Percentiles rank a stretch among this genome's conserved stretches.
Conservation (phyloP, 2,797 vertebrate genomes). For the Acipenser transmontanus region DNA sequence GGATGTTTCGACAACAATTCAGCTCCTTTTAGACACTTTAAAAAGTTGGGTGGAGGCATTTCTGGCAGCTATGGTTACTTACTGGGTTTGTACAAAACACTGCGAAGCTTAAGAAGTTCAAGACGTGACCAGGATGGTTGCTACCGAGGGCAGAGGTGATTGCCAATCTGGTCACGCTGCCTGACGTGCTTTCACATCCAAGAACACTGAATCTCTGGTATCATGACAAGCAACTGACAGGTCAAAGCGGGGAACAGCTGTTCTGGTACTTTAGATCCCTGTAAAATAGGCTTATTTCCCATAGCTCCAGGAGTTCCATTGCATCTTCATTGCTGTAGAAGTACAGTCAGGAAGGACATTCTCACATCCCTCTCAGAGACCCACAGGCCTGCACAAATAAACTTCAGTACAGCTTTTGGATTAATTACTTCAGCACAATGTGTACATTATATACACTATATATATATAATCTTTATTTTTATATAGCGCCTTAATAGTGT, state of each 20-base stretch:
- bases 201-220: no score
- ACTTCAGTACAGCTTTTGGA: background rate
- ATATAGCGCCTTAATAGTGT: no score
- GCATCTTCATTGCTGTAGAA: background rate
- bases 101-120: background rate
- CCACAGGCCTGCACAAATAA: background rate
- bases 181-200: no score
- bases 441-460: no score
- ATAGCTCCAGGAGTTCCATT: no score
- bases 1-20: conserved; percentile 5
- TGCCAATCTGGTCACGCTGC: no score
- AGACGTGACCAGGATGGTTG: background rate
- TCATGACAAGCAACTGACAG: no score
- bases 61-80: background rate
- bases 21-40: conserved; percentile 5
- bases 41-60: background rate
- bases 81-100: conserved; percentile 3
- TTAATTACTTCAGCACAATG: background rate
- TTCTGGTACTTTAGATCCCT: no score
- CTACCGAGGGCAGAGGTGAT: no score
- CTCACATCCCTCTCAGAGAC: background rate
- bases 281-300: no score
- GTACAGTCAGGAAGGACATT: background rate
- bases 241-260: no score
- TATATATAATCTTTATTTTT: no score